phyloP scores from a whole-genome alignment of 2,113 vertebrate genomes.

The Theristicus caerulescens region DNA sequence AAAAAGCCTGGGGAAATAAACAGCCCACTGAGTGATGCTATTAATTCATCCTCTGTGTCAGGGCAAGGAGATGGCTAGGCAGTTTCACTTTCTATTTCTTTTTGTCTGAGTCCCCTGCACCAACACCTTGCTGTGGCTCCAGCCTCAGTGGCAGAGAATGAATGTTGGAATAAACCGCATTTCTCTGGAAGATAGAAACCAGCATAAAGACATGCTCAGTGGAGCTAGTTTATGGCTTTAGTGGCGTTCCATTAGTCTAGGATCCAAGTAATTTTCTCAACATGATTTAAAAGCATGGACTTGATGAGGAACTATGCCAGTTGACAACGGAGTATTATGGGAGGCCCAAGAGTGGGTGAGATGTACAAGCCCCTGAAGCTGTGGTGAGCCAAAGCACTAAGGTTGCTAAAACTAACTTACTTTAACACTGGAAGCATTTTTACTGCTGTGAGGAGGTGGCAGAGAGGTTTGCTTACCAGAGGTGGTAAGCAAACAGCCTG shows the following conservation, averaged over 20 bases:
- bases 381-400: background rate
- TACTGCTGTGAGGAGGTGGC: background rate
- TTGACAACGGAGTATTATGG: background rate
- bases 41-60: background rate
- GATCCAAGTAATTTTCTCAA: background rate
- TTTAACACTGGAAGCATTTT: background rate
- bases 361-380: background rate
- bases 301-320: background rate
- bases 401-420: background rate
- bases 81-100: conserved; percentile 31
- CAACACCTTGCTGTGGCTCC: background rate
- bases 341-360: background rate
- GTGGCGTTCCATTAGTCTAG: background rate
- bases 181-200: background rate
- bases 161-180: background rate
- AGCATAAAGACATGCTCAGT: background rate
- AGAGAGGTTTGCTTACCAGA: background rate
- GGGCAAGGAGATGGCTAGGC: background rate
- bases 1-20: background rate
- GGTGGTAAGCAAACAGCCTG: background rate
- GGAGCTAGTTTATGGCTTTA: background rate
- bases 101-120: background rate
- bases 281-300: background rate
- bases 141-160: background rate
- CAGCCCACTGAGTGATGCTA: background rate